These are phyloP conservation scores for Cygnus atratus DNA, from an alignment of 2,113 vertebrate species.

Conservation along the genomic window DNA sequence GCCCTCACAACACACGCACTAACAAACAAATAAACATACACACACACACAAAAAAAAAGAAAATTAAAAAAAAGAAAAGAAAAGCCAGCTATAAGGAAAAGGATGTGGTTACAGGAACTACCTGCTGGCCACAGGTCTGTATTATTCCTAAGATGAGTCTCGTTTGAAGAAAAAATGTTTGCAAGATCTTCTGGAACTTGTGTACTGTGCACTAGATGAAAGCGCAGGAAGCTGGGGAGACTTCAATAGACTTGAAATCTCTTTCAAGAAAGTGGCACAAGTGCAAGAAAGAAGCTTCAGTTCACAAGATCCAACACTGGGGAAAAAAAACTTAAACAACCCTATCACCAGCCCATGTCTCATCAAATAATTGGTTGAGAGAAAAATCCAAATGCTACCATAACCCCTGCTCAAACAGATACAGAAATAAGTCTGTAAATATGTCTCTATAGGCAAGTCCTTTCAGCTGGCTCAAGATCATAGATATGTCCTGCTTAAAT, in stretches of 20 bases:
- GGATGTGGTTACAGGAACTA: not conserved
- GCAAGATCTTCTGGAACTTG: not conserved
- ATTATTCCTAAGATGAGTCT: not conserved
- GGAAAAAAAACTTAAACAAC: not conserved
- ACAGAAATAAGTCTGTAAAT: not conserved
- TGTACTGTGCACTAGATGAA: not conserved
- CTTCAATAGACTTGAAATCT: not conserved
- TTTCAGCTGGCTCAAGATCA: not conserved
- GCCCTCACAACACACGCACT: not conserved
- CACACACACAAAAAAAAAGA: not conserved
- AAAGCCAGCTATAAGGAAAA: not conserved
- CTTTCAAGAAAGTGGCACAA: not conserved
- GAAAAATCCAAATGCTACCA: not conserved
- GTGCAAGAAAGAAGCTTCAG: not conserved
- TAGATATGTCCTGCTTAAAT: not conserved
- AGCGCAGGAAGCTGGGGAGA: not conserved
- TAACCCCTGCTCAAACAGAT: not conserved
- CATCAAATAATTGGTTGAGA: not conserved
- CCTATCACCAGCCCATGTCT: not conserved
- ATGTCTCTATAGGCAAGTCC: not conserved
- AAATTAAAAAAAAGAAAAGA: not conserved
- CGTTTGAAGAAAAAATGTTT: not conserved
- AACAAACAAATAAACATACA: not conserved
- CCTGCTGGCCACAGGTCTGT: not conserved
- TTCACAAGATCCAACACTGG: not conserved